phyloP scores from a whole-genome alignment of 2,888 invertebrate species.

The Odontocolon sp. region DNA sequence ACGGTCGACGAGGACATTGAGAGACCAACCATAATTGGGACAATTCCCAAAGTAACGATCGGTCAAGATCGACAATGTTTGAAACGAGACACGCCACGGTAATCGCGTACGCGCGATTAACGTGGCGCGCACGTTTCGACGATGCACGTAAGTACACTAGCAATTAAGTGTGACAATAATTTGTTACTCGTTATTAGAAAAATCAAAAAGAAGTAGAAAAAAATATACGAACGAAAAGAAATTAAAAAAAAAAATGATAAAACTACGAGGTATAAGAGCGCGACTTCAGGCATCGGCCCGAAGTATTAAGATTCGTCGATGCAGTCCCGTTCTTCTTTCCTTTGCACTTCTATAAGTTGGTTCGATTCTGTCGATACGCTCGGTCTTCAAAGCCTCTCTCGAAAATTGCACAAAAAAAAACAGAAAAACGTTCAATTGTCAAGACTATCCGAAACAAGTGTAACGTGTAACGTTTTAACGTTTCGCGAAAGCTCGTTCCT shows the following conservation, averaged over 20 bases:
- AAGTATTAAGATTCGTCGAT: conserved; percentile 60
- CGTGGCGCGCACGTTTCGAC: conserved; percentile 59
- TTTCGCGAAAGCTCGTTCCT: neutral
- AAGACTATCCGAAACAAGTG: neutral
- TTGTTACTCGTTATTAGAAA: conserved; percentile 40
- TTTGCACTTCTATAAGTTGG: conserved; percentile 55
- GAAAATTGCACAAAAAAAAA: conserved; percentile 31
- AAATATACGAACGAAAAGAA: conserved; percentile 33
- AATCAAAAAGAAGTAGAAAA: conserved; percentile 44
- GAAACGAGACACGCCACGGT: conserved; percentile 55
- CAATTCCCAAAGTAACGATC: conserved; percentile 40
- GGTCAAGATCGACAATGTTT: conserved; percentile 46
- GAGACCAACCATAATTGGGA: conserved; percentile 26
- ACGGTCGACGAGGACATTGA: conserved; percentile 19
- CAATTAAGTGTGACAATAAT: conserved; percentile 50
- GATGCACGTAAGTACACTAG: conserved; percentile 62
- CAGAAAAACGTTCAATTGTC: conserved; percentile 8
- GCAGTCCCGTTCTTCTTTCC: conserved; percentile 60
- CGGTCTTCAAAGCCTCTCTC: conserved; percentile 52
- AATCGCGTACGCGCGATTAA: conserved; percentile 52
- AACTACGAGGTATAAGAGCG: conserved; percentile 38
- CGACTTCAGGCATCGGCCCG: conserved; percentile 59
- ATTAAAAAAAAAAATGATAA: conserved; percentile 27
- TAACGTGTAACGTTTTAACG: neutral
- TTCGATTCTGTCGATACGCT: conserved; percentile 54